Conservation (phyloP, 2,797 vertebrate genomes). For the Manis crassicaudata region DNA sequence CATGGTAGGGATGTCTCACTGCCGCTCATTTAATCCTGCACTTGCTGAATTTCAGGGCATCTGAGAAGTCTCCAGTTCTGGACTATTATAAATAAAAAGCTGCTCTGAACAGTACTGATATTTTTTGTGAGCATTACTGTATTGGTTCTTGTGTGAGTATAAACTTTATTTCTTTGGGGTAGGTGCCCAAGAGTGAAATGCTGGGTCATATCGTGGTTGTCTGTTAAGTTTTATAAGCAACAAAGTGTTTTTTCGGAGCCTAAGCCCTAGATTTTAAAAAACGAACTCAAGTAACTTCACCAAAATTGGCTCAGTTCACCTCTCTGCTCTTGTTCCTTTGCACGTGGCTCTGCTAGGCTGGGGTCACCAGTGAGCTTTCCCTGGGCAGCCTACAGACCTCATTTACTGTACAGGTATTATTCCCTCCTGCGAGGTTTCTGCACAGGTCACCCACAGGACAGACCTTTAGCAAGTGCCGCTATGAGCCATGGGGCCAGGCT, state of each 20-base stretch:
- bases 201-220: not conserved
- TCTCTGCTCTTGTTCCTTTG: not conserved
- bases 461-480: not conserved
- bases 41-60: not conserved
- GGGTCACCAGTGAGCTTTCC: not conserved
- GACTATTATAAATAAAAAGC: not conserved
- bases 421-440: not conserved
- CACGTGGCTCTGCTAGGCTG: not conserved
- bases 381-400: not conserved
- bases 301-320: not conserved
- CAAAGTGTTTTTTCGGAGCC: not conserved
- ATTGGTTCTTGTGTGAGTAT: not conserved
- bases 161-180: not conserved
- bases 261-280: not conserved
- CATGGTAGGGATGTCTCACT: fast-evolving
- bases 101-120: not conserved
- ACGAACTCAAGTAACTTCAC: not conserved
- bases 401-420: not conserved
- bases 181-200: not conserved
- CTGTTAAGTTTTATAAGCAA: not conserved
- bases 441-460: not conserved
- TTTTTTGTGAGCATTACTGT: not conserved
- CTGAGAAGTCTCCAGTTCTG: not conserved
- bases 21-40: not conserved
- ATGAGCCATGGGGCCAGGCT: not conserved